A percentile compares a stretch with the other conserved stretches of the same genome.
phyloP scores from a whole-genome alignment of 2,888 invertebrate species.

The Patella pellucida region DNA sequence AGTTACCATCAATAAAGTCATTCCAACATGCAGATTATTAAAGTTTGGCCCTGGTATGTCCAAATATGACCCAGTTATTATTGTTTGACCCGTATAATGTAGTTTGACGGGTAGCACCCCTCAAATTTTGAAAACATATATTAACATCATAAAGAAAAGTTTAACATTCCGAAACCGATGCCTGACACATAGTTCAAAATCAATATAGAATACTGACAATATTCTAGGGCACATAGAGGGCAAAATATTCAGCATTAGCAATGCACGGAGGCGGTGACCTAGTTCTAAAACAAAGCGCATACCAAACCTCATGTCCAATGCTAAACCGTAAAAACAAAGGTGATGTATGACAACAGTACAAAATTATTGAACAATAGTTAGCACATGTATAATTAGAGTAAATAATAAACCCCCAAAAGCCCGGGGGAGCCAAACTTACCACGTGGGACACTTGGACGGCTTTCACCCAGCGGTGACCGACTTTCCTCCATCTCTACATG shows the following conservation, averaged over 20 bases:
- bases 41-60: background rate
- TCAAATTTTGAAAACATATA: background rate
- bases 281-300: conserved; percentile 10
- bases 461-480: conserved; percentile 64
- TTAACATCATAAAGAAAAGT: too few species aligned
- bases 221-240: conserved; percentile 11
- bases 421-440: conserved; percentile 42
- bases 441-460: conserved; percentile 47
- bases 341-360: too few species aligned
- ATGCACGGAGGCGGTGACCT: conserved; percentile 10
- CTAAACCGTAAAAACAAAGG: too few species aligned
- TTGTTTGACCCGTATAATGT: background rate
- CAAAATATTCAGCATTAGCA: conserved; percentile 12
- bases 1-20: too few species aligned
- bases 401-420: conserved; percentile 1
- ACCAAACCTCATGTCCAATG: background rate
- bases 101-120: background rate
- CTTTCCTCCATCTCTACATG: conserved; percentile 50
- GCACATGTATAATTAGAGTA: background rate
- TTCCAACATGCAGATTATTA: too few species aligned
- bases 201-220: background rate
- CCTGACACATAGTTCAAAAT: background rate
- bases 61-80: conserved; percentile 11
- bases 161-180: too few species aligned
- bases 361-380: too few species aligned